These are phyloP conservation scores for Psilopogon haemacephalus DNA, from an alignment of 2,113 vertebrate genomes.

Conservation along the genomic window DNA sequence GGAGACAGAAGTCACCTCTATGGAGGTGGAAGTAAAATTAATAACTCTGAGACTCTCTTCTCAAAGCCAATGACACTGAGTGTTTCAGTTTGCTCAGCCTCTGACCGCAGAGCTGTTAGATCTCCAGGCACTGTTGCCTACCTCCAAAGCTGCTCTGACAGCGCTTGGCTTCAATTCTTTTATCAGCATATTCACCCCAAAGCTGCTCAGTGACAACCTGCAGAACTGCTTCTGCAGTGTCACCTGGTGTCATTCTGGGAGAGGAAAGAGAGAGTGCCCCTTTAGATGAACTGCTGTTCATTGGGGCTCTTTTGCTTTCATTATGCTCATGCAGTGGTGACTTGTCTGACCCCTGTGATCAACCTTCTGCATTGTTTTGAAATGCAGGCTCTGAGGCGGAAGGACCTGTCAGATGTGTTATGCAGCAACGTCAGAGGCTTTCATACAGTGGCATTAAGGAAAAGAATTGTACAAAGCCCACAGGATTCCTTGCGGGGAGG, in stretches of 20 bases:
- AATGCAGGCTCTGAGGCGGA: neutral
- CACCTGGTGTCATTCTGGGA: conserved; percentile 1
- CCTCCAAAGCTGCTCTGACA: neutral
- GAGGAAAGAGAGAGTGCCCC: conserved; percentile 15
- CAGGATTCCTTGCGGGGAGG: neutral
- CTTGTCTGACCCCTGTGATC: neutral
- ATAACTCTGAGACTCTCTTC: neutral
- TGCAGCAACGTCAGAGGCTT: conserved; percentile 30
- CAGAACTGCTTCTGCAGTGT: neutral
- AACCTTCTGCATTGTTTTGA: conserved; percentile 45
- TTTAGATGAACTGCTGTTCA: neutral
- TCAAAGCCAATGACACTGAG: neutral
- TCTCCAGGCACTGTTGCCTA: neutral
- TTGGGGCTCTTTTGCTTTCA: conserved; percentile 43
- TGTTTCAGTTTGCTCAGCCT: neutral
- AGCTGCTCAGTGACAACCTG: neutral
- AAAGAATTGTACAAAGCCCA: conserved; percentile 15
- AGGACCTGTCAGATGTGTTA: neutral
- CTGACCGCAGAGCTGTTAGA: neutral
- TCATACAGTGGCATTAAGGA: conserved; percentile 37
- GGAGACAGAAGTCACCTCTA: neutral
- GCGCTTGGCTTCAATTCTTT: neutral
- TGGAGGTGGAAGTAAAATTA: neutral
- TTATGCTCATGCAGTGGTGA: conserved; percentile 5
- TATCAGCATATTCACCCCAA: neutral